Percentiles rank a stretch among this genome's conserved stretches.
Evolutionary conservation across 1,140 invertebrate genomes (phyloP).

Genomic region (Brachionus koreanus): DNA sequence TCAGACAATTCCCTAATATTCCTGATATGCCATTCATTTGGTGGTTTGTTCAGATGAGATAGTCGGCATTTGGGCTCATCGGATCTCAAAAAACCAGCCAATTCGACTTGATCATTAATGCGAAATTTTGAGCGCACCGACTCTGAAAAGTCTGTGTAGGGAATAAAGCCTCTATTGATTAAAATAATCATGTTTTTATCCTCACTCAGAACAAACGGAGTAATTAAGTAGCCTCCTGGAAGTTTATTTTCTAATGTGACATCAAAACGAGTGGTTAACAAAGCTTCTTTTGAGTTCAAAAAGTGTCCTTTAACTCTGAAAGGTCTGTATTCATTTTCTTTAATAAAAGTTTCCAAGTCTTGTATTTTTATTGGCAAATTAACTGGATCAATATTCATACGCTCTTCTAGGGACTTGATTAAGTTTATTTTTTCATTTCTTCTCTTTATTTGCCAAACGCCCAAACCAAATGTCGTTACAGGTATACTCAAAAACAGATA

Average conservation of each 20-base stretch:
- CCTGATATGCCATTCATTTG: constrained; percentile 62
- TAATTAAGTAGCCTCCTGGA: constrained; percentile 55
- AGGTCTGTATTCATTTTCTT: constrained; percentile 23
- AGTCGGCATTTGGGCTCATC: constrained; percentile 63
- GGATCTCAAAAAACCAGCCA: constrained; percentile 66
- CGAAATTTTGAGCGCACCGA: constrained; percentile 56
- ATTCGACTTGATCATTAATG: constrained; percentile 47
- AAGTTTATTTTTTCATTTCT: constrained; percentile 78
- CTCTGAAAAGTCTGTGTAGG: constrained; percentile 64
- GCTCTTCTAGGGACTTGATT: constrained; percentile 68
- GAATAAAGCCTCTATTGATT: constrained; percentile 86
- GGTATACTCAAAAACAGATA: constrained; percentile 62
- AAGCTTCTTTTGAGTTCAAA: constrained; percentile 65
- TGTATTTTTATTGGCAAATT: constrained; percentile 66
- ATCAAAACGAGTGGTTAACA: constrained; percentile 57
- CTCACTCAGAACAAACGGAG: constrained; percentile 54
- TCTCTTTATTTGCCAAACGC: constrained; percentile 81
- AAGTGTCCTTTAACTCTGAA: constrained; percentile 65
- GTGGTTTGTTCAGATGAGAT: constrained; percentile 62
- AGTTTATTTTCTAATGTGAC: not conserved
- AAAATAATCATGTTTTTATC: constrained; percentile 63
- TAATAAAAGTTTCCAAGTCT: not conserved
- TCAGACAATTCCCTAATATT: constrained; percentile 75
- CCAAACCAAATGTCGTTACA: constrained; percentile 72
- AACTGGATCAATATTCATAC: constrained; percentile 63